These are phyloP conservation scores for Yasuhikotakia modesta DNA, from an alignment of 2,797 vertebrate genomes.

Conservation along the genomic window DNA sequence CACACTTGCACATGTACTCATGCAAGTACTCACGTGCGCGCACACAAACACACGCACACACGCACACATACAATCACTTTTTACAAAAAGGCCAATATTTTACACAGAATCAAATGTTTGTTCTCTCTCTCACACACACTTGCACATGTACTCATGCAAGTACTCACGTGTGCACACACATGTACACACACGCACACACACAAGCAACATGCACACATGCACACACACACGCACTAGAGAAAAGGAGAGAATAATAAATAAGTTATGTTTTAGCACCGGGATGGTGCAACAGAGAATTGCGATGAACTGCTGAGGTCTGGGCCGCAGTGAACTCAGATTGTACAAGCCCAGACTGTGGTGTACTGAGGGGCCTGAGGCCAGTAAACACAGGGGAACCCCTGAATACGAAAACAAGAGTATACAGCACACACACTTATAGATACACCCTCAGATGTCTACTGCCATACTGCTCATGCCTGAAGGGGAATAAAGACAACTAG, in stretches of 20 bases:
- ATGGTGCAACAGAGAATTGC: constrained; percentile 16
- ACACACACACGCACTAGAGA: constrained; percentile 30
- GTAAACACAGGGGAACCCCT: constrained; percentile 34
- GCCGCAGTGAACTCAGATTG: constrained; percentile 13
- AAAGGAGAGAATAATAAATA: constrained; percentile 34
- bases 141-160: too few species aligned
- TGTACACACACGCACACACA: too few species aligned
- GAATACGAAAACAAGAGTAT: constrained; percentile 22
- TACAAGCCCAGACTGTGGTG: constrained; percentile 22
- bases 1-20: too few species aligned
- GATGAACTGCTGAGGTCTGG: constrained; percentile 22
- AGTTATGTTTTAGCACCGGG: constrained; percentile 36
- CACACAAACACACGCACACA: too few species aligned
- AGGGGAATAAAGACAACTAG: not conserved
- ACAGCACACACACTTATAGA: constrained; percentile 37
- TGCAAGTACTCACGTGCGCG: too few species aligned
- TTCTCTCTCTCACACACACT: not conserved
- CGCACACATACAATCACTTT: too few species aligned
- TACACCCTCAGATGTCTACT: constrained; percentile 30
- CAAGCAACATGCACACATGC: too few species aligned
- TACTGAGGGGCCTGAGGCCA: constrained; percentile 16
- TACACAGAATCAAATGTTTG: too few species aligned
- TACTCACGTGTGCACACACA: too few species aligned
- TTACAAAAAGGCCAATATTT: too few species aligned
- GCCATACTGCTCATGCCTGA: not conserved